Percentiles rank a stretch among this genome's conserved stretches.
Conservation (phyloP, 2,888 invertebrate genomes). For the Lycia hirtaria region DNA sequence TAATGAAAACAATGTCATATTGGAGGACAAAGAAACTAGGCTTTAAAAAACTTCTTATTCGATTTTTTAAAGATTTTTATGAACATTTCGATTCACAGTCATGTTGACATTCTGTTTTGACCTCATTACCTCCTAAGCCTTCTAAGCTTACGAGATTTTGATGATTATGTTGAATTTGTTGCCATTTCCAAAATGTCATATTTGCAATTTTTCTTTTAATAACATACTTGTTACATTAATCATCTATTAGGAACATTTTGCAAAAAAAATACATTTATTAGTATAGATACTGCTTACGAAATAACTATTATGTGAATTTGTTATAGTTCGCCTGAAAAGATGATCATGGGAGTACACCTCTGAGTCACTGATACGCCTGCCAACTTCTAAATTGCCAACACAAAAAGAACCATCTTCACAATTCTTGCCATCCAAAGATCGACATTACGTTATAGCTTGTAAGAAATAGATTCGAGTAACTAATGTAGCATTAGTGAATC, state of each 20-base stretch:
- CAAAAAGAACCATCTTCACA: conserved; percentile 56
- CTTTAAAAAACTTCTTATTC: neutral
- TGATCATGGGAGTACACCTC: conserved; percentile 69
- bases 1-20: conserved; percentile 26
- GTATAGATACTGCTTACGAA: neutral
- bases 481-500: conserved; percentile 69
- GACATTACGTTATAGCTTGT: conserved; percentile 53
- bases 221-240: too few relatives aligned
- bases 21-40: conserved; percentile 7
- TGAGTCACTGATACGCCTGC: conserved; percentile 75
- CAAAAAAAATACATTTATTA: too few relatives aligned
- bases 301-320: conserved; percentile 6
- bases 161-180: too few relatives aligned
- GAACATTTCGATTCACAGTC: neutral
- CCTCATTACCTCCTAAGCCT: too few relatives aligned
- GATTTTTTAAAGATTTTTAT: neutral
- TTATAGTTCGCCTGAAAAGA: conserved; percentile 46
- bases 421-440: conserved; percentile 54
- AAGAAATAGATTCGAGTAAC: conserved; percentile 43
- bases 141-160: too few relatives aligned
- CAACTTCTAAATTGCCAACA: conserved; percentile 60
- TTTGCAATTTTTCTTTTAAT: too few relatives aligned
- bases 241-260: neutral
- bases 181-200: too few relatives aligned
- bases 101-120: too few relatives aligned